Evolutionary conservation across 2,888 invertebrate species (phyloP).

Genomic region (Sarcophaga subvicina): DNA sequence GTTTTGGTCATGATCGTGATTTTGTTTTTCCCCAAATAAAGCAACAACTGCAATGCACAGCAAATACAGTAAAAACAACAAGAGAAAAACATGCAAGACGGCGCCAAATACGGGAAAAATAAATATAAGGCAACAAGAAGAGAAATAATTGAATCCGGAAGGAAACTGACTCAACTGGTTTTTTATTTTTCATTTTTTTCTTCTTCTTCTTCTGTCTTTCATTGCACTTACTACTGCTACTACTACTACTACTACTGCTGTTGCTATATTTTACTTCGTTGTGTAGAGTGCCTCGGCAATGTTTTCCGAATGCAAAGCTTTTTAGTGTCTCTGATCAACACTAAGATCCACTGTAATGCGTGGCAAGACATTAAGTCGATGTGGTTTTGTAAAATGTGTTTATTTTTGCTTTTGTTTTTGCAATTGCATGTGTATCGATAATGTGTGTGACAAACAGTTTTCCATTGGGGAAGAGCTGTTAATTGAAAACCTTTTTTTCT

Average conservation of each 20-base stretch:
- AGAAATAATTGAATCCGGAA: conserved; percentile 81
- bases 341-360: not conserved
- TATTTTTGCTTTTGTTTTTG: not conserved
- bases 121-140: conserved; percentile 64
- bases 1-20: conserved; percentile 65
- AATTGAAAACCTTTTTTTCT: conserved; percentile 27
- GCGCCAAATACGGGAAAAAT: conserved; percentile 67
- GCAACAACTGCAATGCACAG: not conserved
- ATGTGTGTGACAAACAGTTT: conserved; percentile 27
- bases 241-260: not conserved
- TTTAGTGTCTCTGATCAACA: not conserved
- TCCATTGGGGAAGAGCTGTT: conserved; percentile 60
- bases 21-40: conserved; percentile 22
- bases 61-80: conserved; percentile 8
- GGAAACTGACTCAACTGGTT: conserved; percentile 80
- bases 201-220: conserved; percentile 15
- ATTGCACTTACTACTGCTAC: not conserved
- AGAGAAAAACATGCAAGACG: conserved; percentile 57
- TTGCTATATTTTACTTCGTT: not conserved
- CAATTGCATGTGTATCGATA: too few relatives aligned
- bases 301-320: not conserved
- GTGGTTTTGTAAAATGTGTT: not conserved
- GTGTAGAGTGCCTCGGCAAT: not conserved
- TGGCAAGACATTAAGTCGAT: not conserved
- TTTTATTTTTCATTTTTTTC: conserved; percentile 41